Base-by-base conservation (phyloP, 2,888 invertebrate species). In the Sminthurinus aureus region DNA sequence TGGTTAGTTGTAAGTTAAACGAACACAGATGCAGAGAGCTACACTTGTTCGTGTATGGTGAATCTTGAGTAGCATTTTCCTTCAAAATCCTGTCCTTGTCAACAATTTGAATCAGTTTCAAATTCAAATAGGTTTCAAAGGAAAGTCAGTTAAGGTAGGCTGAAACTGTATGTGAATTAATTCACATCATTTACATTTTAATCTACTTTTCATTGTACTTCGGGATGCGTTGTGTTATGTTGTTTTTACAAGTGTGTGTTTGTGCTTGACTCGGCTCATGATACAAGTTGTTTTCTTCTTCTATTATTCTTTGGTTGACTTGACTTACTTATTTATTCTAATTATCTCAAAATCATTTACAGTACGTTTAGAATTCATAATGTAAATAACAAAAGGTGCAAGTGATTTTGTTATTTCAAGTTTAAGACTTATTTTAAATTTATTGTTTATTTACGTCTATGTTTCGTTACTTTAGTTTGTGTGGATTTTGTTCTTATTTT, bases 31-130 rank as follows among this genome's bases (percentile, higher is more conserved):
- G 38, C 38, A 38, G 38, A 38, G 38, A 38, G 38, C 1, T 38
- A 6, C 38, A 38, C 38, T 38, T 38, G 38, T 1, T 38, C 58
- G 58, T 58, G 58, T 15, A 58, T 58, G 9, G 18, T 58, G 15
- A 58, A 58, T 58, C 0, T 18, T 15, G 18, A 6, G 13, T 18
- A 58, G 58, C 9, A 58, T 22, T 20, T 26, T 71, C 2, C 24
- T 71, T 71, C 22, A 15, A 20, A 67, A 26, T 71, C 71, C 71
- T 71, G 71, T 26, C 71, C 24, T 71, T 13, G 26, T 71, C 71
- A 71, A 71, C 71, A 71, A 24, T 71, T 15, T 24, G 71, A 71
- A 38, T 38, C 38, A 38, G 38, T 38, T 38, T 71, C 9, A 18
- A 3, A 71, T 13, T 71, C 24, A 22, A 71, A 24, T 24, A 11